Evolutionary conservation across 2,888 invertebrate species (phyloP).

Genomic region (Chouioia cunea): DNA sequence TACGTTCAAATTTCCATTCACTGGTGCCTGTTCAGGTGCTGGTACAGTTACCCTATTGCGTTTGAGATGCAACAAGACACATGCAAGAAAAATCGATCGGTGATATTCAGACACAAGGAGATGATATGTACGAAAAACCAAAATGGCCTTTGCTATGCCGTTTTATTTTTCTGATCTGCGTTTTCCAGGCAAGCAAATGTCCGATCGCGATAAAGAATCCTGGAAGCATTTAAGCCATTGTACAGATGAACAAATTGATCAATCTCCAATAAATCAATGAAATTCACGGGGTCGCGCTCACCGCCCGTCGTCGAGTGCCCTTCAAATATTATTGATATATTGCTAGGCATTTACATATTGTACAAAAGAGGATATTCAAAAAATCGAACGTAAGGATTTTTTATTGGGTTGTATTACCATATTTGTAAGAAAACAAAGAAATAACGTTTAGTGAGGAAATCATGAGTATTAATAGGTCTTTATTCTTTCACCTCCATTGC

Average conservation of each 20-base stretch:
- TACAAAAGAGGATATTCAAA: conserved; percentile 47
- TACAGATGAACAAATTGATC: conserved; percentile 70
- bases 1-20: too few species aligned
- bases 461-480: conserved; percentile 39
- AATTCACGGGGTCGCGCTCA: conserved; percentile 61
- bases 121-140: too few species aligned
- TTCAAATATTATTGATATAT: conserved; percentile 43
- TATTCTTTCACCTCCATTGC: conserved; percentile 33
- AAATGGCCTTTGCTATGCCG: too few species aligned
- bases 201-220: conserved; percentile 43
- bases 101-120: too few species aligned
- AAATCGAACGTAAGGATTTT: conserved; percentile 46
- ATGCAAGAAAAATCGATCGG: too few species aligned
- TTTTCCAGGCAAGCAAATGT: conserved; percentile 8
- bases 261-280: conserved; percentile 69
- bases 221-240: conserved; percentile 68
- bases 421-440: conserved; percentile 47
- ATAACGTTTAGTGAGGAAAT: conserved; percentile 45
- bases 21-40: too few species aligned
- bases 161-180: too few species aligned
- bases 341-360: conserved; percentile 47
- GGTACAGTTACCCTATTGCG: too few species aligned
- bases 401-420: conserved; percentile 49
- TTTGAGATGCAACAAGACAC: too few species aligned
- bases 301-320: conserved; percentile 41